Evolutionary conservation across 1,140 invertebrate genomes (phyloP), one percentile per base, ranked within the genome.

Genomic region (Drosophila virilis): DNA sequence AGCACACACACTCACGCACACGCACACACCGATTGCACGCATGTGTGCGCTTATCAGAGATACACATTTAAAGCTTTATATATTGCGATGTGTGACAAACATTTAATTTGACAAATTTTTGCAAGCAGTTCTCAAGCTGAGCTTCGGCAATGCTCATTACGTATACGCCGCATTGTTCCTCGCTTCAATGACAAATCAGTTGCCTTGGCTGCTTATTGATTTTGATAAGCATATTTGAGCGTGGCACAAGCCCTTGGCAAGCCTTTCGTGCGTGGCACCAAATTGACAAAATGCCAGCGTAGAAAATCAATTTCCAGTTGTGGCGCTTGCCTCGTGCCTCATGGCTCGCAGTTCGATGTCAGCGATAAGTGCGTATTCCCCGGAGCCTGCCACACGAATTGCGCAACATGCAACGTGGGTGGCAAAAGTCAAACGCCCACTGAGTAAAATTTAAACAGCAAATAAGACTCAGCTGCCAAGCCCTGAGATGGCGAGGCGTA

Each of bases 371-470:
- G 72, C 55, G 22, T 51, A 60, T 64, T 81, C 75, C 78, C 68
- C 6, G 46, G 12, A 81, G 60, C 32, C 28, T 45, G 58, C 37
- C 45, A 50, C 51, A 61, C 43, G 58, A 62, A 61, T 85, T 77
- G 61, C 77, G 81, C 74, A 80, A 84, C 54, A 45, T 62, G 81
- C 69, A 74, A 85, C 54, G 58, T 52, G 60, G 59, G 77, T 64
- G 68, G 68, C 64, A 67, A 67, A 68, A 67, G 40, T 68, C 52
- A 50, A 40, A 40, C 40, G 59, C 42, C 54, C 67, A 50, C 69
- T 83, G 69, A 46, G 51, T 35, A 17, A 35, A 72, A 65, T 72
- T 65, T 66, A 72, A 72, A 58, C 38, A 48, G 60, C 15, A 55
- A 62, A 6, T 48, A 52, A 40, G 62, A 60, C 62, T 12, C 15